A percentile compares a stretch with the other conserved stretches of the same genome.
These are phyloP conservation scores for Brachionus calyciflorus DNA, from an alignment of 1,140 invertebrate genomes.

Conservation along the genomic window DNA sequence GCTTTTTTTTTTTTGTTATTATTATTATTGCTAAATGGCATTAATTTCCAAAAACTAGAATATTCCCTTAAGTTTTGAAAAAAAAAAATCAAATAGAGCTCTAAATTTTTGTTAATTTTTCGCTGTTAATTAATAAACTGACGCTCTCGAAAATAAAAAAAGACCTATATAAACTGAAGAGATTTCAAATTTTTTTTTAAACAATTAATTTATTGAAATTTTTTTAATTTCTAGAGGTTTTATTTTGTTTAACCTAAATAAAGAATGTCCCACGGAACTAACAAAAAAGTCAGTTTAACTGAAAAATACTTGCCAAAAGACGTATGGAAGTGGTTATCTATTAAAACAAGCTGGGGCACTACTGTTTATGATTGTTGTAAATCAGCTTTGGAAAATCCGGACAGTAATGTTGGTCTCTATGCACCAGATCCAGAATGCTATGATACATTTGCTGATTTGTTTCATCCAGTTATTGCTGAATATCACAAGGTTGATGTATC, in stretches of 20 bases:
- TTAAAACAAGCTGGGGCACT: conserved; percentile 26
- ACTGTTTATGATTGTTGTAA: conserved; percentile 44
- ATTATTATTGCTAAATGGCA: neutral
- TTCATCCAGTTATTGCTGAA: conserved; percentile 53
- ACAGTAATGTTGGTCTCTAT: conserved; percentile 37
- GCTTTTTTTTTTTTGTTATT: too few relatives aligned
- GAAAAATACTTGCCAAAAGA: conserved; percentile 47
- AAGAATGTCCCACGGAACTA: conserved; percentile 35
- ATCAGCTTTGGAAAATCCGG: conserved; percentile 47
- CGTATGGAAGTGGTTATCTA: conserved; percentile 28
- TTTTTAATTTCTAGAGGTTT: neutral
- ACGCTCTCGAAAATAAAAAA: neutral
- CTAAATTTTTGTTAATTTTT: neutral
- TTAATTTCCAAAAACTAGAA: neutral
- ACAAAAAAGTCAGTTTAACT: conserved; percentile 46
- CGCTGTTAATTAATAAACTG: neutral
- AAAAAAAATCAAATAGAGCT: too few relatives aligned
- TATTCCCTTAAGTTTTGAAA: neutral
- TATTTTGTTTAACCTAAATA: neutral
- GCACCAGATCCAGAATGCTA: conserved; percentile 50
- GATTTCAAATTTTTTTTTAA: too few relatives aligned
- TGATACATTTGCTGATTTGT: conserved; percentile 51
- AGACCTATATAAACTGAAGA: too few relatives aligned
- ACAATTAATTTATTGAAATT: too few relatives aligned
- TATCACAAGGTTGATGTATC: conserved; percentile 51